Evolutionary conservation across 1,140 invertebrate species (phyloP), one percentile per base, ranked within the genome.

Genomic region (Parapsyche elsis): DNA sequence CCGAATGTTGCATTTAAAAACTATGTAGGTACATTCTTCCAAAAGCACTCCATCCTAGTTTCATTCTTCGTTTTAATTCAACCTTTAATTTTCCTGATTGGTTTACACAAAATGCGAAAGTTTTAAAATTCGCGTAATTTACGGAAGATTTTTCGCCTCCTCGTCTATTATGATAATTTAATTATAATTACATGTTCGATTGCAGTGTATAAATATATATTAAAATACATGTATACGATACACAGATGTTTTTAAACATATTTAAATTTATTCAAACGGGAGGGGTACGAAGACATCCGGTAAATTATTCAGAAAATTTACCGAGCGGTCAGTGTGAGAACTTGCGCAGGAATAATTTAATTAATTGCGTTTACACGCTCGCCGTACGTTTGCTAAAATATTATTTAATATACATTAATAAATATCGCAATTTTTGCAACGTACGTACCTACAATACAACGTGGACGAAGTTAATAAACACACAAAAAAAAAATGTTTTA

Each of bases 191-290:
- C 30, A 38, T 7, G 30, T 38, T 38, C 30, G 30, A 38, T 38
- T 38, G 30, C 30, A 38, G 7, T 38, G 30, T 38, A 38, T 38
- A 38, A 38, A 38, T 38, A 38, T 38, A n/a, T n/a, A 4, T 38
- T 38, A 4, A 38, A 38, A 38, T 7, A 38, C 30, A 38, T 38
- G 30, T n/a, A n/a, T n/a, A n/a, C n/a, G n/a, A n/a, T n/a, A n/a
- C 30, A 38, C 30, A 38, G 30, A 38, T 38, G 30, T 38, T 14
- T 12, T 14, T 53, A 53, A 14, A 12, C 16, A 5, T 53, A 53
- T 53, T 53, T 12, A 53, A 53, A 53, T 53, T 14, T 53, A 53
- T 53, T 53, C 49, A 53, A 53, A 16, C 49, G 49, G 49, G 49
- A 2, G 49, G 12, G 30, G 1, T 38, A 38, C 49, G 16, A 53